Base-by-base conservation (phyloP, 2,888 invertebrate species). In the Ornithoptera alexandrae region DNA sequence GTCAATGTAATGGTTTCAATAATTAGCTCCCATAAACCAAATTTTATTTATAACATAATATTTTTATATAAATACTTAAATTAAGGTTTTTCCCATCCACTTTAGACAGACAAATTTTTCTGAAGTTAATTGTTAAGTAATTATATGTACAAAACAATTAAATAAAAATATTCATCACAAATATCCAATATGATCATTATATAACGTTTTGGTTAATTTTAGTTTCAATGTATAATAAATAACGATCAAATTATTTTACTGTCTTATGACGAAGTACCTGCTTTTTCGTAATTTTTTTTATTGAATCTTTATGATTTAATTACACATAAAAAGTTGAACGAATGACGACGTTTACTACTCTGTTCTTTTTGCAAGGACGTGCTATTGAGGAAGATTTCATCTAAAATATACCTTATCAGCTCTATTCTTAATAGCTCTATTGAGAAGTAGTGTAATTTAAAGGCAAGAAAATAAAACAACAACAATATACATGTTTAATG, bases 401-500 rank as follows among this genome's bases (percentile, higher is more conserved):
- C 22, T 24, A 22, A 24, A 20, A 24, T 58, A 1, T 58, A 22
- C 22, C 24, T 15, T 24, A 22, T 4, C 12, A 30, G 18, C 30
- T 36, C 12, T 12, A 68, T 22, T 22, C 22, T 22, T 22, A 22
- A 22, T 22, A 22, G 61, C 24, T 65, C 65, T 59, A 56, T 62
- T 57, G 36, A 22, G 46, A 62, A 56, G 17, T 36, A 65, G 7
- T 69, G 46, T 62, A 62, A 58, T 46, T 39, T 5, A 24, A 65
- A 69, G 61, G 42, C 42, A 69, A 61, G 61, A 64, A 67, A 59
- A 64, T 68, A 58, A 63, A 10, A 58, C n/a, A 46, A 22, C 17
- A 50, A 68, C 36, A 68, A 67, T n/a, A 62, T 62, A 67, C 62
- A 70, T 59, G 63, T 70, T 70, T 59, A 59, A 67, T 46, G 46